These are phyloP conservation scores for Pseudomugil gertrudae DNA, from an alignment of 2,797 vertebrate species.

Conservation along the genomic window DNA sequence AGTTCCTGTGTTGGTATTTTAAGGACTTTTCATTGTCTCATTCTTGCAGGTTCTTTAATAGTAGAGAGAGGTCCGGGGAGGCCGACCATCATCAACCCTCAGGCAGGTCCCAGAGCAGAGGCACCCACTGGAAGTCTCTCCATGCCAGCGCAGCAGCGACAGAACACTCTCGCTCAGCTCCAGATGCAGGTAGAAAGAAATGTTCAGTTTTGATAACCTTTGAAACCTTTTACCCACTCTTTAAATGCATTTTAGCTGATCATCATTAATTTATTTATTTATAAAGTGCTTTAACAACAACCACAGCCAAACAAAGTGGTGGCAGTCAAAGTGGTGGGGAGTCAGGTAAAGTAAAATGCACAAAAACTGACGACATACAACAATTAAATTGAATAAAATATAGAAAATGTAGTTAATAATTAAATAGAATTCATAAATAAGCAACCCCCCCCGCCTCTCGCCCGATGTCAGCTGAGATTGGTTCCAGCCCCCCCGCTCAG, in stretches of 20 bases:
- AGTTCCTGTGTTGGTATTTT: background rate
- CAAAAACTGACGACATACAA: background rate
- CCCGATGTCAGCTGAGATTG: no score
- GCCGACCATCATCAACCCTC: slow-evolving; percentile 69
- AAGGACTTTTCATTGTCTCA: background rate
- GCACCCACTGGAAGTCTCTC: slow-evolving; percentile 54
- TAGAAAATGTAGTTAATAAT: background rate
- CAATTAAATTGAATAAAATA: background rate
- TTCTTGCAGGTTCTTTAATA: slow-evolving; percentile 76
- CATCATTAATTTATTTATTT: background rate
- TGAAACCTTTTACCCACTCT: background rate
- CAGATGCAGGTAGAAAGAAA: slow-evolving; percentile 81
- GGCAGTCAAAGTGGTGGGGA: background rate
- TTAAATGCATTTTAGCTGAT: background rate
- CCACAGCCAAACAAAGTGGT: background rate
- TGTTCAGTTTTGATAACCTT: background rate
- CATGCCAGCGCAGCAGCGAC: slow-evolving; percentile 76
- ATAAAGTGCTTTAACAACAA: background rate
- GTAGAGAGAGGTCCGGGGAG: slow-evolving; percentile 77
- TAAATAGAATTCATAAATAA: no score
- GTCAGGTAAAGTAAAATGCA: background rate
- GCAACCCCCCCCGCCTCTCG: no score
- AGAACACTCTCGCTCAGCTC: slow-evolving; percentile 84
- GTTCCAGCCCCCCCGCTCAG: no score
- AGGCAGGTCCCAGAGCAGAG: slow-evolving; percentile 70